Conservation (phyloP, 2,113 vertebrate species). For the Arizona elegans region DNA sequence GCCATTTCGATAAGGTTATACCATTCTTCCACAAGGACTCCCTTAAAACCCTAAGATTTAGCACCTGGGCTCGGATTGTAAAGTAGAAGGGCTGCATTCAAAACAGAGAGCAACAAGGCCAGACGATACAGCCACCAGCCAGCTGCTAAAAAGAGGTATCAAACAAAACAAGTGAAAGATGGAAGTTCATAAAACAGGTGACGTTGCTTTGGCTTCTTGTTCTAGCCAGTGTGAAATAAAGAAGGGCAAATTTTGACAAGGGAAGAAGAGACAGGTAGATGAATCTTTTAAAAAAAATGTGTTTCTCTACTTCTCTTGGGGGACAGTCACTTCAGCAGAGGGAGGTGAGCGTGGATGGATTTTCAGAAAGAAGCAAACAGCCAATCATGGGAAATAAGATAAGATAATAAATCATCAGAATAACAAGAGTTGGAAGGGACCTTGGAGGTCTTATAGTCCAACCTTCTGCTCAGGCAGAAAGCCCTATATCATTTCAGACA, state of each 20-base stretch:
- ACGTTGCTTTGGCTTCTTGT: constrained; percentile 58
- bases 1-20: constrained; percentile 16
- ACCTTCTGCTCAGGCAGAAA: not conserved
- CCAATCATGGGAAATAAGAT: not conserved
- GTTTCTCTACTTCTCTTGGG: constrained; percentile 28
- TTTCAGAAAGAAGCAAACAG: not conserved
- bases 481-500: not conserved
- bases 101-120: constrained; percentile 34
- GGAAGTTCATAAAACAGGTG: constrained; percentile 39
- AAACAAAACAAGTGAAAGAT: constrained; percentile 43
- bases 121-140: constrained; percentile 30
- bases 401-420: not conserved
- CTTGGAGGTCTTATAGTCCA: not conserved
- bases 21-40: constrained; percentile 14
- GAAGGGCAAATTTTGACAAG: constrained; percentile 64
- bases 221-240: constrained; percentile 62
- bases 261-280: constrained; percentile 51
- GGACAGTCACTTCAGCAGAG: constrained; percentile 1
- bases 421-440: not conserved
- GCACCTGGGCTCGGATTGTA: constrained; percentile 13
- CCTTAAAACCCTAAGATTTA: constrained; percentile 27
- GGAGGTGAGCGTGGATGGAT: not conserved
- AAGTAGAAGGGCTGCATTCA: constrained; percentile 43
- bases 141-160: constrained; percentile 38
- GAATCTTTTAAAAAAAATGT: constrained; percentile 22